These are phyloP conservation scores for Zosterops japonicus DNA, from an alignment of 2,113 vertebrate genomes.

Conservation along the genomic window DNA sequence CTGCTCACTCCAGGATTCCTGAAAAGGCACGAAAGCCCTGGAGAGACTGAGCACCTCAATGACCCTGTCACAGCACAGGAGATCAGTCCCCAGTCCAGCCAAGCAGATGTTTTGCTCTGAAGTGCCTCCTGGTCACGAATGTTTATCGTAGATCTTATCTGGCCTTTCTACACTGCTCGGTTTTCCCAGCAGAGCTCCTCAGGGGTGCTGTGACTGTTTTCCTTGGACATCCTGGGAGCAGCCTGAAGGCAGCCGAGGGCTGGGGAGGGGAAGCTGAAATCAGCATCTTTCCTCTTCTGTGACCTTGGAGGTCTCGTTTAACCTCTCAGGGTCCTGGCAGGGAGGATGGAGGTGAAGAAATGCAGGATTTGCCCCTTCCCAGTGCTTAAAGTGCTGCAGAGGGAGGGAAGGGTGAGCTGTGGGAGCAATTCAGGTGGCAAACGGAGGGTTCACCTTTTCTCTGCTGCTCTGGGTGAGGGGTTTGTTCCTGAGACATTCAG, in stretches of 20 bases:
- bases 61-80: not conserved
- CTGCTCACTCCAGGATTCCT: not conserved
- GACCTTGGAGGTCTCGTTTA: not conserved
- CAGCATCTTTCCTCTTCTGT: not conserved
- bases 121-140: not conserved
- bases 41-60: not conserved
- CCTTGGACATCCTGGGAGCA: not conserved
- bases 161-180: not conserved
- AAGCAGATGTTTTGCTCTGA: not conserved
- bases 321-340: not conserved
- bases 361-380: not conserved
- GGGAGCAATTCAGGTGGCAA: not conserved
- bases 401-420: not conserved
- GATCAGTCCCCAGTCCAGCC: not conserved
- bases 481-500: not conserved
- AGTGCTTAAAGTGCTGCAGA: not conserved
- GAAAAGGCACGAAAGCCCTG: not conserved
- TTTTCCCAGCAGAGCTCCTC: not conserved
- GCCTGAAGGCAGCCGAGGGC: not conserved
- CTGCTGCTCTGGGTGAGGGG: not conserved
- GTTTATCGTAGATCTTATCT: fast-evolving
- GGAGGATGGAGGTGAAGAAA: not conserved
- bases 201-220: not conserved
- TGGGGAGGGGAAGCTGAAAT: not conserved
- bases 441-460: not conserved